Percentiles rank a stretch among this genome's conserved stretches.
phyloP scores from a whole-genome alignment of 2,797 vertebrate genomes.

The Pristis pectinata region DNA sequence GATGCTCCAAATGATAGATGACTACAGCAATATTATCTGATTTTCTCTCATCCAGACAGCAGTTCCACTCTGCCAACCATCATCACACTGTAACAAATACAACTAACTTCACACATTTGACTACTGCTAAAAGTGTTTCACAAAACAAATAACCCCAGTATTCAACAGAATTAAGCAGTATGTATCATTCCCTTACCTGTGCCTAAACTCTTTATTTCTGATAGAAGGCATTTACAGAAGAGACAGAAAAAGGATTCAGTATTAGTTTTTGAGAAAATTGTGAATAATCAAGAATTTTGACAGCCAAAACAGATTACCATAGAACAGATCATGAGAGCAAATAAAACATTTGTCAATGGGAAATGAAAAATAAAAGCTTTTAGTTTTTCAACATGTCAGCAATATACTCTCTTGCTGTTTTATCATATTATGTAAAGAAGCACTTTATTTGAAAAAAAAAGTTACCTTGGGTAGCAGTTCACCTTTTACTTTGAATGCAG shows the following conservation, averaged over 20 bases:
- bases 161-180: neutral
- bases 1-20: slow-evolving; percentile 41
- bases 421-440: neutral
- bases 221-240: slow-evolving; percentile 68
- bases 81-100: neutral
- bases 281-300: slow-evolving; percentile 17
- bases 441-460: neutral
- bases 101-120: neutral
- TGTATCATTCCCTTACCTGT: slow-evolving; percentile 82
- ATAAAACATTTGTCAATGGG: neutral
- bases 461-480: neutral
- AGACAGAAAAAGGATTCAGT: slow-evolving; percentile 41
- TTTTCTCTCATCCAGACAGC: neutral
- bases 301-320: neutral
- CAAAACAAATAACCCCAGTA: slow-evolving; percentile 1
- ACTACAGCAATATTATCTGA: neutral
- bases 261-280: slow-evolving; percentile 31
- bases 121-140: neutral
- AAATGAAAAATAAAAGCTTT: slow-evolving; percentile 9
- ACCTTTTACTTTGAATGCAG: neutral
- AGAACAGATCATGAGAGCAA: neutral
- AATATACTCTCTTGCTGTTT: neutral
- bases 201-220: slow-evolving; percentile 99
- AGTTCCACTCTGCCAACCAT: slow-evolving; percentile 15
- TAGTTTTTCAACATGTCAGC: neutral